A percentile compares a stretch with the other conserved stretches of the same genome.
Conservation (phyloP, 2,113 vertebrate species). For the Piaya cayana region DNA sequence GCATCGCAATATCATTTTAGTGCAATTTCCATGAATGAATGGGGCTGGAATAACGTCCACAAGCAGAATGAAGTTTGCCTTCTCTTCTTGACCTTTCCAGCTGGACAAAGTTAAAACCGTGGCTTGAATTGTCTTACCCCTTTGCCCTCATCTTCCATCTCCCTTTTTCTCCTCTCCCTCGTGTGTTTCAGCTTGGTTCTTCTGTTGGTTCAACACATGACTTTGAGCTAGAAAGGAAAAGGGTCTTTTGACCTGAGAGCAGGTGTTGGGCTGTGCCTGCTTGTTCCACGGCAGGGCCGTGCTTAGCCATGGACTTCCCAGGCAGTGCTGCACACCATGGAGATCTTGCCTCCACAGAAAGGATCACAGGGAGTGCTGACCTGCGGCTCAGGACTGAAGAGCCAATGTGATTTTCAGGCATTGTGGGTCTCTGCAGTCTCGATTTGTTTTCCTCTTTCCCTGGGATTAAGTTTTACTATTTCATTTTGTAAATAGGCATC, state of each 20-base stretch:
- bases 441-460: background rate
- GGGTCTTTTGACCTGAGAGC: background rate
- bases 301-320: background rate
- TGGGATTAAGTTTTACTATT: background rate
- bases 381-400: background rate
- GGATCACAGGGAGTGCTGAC: background rate
- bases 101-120: constrained; percentile 13
- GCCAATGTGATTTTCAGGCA: background rate
- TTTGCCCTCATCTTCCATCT: too few relatives aligned
- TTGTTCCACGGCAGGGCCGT: background rate
- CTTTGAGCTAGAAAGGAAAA: background rate
- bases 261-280: background rate
- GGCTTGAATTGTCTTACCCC: background rate
- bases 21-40: constrained; percentile 46
- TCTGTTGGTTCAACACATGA: background rate
- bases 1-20: background rate
- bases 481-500: background rate
- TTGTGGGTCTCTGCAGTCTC: background rate
- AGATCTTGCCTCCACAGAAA: background rate
- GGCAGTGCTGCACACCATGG: background rate
- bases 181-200: background rate
- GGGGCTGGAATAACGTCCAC: constrained; percentile 1
- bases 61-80: constrained; percentile 49
- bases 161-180: background rate
- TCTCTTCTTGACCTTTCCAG: constrained; percentile 36